Conservation (phyloP, 2,888 invertebrate species). For the Ophion costatus region DNA sequence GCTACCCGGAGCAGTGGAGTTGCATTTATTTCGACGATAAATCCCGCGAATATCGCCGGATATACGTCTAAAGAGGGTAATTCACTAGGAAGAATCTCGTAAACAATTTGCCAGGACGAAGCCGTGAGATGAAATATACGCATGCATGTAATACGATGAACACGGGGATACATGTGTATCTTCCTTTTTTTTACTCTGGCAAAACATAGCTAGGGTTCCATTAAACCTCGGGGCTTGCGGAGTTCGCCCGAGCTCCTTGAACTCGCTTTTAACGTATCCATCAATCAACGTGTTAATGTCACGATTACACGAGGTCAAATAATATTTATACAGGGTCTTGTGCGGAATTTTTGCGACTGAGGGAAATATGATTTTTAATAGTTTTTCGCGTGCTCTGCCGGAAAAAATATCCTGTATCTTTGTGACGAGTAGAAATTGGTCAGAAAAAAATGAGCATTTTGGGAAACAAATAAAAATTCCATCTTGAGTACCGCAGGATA, state of each 20-base stretch:
- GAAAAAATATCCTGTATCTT: no score
- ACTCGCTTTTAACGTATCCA: constrained; percentile 21
- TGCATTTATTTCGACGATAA: constrained; percentile 65
- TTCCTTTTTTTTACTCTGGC: constrained; percentile 20
- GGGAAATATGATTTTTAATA: not conserved
- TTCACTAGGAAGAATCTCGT: constrained; percentile 62
- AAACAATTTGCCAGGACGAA: constrained; percentile 62
- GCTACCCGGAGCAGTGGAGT: constrained; percentile 50
- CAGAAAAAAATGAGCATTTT: not conserved
- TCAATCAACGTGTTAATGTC: constrained; percentile 41
- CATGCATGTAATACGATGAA: constrained; percentile 44
- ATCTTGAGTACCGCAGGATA: not conserved
- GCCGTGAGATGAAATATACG: constrained; percentile 58
- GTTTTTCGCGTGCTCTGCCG: not conserved
- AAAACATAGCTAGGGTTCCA: constrained; percentile 30
- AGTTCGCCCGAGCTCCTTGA: constrained; percentile 4
- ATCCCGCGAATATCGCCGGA: constrained; percentile 65
- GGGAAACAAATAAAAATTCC: not conserved
- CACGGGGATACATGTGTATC: constrained; percentile 15
- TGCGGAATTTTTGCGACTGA: not conserved
- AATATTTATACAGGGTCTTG: constrained; percentile 24
- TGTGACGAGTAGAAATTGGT: no score
- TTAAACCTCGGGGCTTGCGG: constrained; percentile 33
- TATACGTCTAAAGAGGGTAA: constrained; percentile 63
- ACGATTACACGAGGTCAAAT: constrained; percentile 47